phyloP scores from a whole-genome alignment of 2,797 vertebrate genomes.

The Erpetoichthys calabaricus region DNA sequence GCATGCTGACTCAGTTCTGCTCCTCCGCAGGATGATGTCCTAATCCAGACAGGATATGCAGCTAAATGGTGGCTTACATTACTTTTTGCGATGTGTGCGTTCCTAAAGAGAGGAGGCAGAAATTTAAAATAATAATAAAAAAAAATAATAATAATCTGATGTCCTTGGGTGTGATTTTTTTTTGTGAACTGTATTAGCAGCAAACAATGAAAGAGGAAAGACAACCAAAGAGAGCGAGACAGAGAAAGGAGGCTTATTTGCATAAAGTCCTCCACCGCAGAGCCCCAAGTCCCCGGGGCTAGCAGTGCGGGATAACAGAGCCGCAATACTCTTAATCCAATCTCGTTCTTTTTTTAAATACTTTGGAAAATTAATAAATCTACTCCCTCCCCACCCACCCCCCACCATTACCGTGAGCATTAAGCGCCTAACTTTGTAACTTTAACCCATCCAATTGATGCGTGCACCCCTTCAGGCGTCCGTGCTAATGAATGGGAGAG shows the following conservation, averaged over 20 bases:
- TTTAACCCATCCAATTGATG: conserved; percentile 97
- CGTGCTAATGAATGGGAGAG: conserved; percentile 99
- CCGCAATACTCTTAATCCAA: conserved; percentile 99
- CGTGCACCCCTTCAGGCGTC: conserved; percentile 95
- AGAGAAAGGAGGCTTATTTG: conserved; percentile 65
- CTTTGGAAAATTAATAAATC: conserved; percentile 98
- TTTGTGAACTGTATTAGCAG: too few species aligned
- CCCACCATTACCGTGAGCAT: conserved; percentile 77
- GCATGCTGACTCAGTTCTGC: too few species aligned
- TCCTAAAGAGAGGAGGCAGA: too few species aligned
- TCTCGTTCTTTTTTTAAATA: conserved; percentile 97
- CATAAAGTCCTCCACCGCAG: conserved; percentile 98
- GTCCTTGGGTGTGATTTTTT: too few species aligned
- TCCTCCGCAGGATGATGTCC: too few species aligned
- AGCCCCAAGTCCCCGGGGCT: conserved; percentile 86
- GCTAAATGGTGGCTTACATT: too few species aligned
- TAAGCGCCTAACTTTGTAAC: conserved; percentile 98
- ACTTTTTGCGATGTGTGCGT: too few species aligned
- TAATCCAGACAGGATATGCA: too few species aligned
- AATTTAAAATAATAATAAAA: too few species aligned
- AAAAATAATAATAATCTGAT: too few species aligned
- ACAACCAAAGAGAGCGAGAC: conserved; percentile 39
- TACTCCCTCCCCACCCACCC: conserved; percentile 37
- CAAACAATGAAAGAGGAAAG: too few species aligned
- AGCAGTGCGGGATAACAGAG: conserved; percentile 88